These are phyloP conservation scores for Anableps anableps DNA, from an alignment of 2,797 vertebrate species.

Conservation along the genomic window DNA sequence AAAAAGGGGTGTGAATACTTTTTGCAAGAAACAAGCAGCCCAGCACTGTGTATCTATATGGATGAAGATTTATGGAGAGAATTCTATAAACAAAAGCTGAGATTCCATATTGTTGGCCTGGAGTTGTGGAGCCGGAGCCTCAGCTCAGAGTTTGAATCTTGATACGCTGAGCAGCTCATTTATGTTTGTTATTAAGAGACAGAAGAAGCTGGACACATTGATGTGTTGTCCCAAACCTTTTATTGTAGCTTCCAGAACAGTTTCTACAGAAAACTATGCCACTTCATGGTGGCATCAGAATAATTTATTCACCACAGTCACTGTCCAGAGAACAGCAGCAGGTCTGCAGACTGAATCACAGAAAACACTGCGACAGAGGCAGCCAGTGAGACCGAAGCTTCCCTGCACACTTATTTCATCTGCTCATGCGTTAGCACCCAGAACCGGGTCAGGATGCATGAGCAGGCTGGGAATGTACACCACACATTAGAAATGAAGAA, in stretches of 20 bases:
- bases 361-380: slow-evolving; percentile 15
- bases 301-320: slow-evolving; percentile 40
- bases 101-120: background rate
- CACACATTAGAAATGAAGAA: background rate
- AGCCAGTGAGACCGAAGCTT: background rate
- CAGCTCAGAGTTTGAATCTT: background rate
- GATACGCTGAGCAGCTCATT: background rate
- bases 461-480: background rate
- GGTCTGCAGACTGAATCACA: slow-evolving; percentile 1
- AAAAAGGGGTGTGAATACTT: too few relatives aligned
- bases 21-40: too few relatives aligned
- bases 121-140: background rate
- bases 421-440: background rate
- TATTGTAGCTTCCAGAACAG: slow-evolving; percentile 78
- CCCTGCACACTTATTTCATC: background rate
- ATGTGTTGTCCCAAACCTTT: slow-evolving; percentile 78
- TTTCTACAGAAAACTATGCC: slow-evolving; percentile 68
- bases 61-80: too few relatives aligned
- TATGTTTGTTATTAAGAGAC: background rate
- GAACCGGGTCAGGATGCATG: background rate
- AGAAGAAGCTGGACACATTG: background rate
- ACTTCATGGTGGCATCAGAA: slow-evolving; percentile 43
- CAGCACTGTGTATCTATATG: too few relatives aligned
- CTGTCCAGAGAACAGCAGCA: slow-evolving; percentile 46
- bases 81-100: too few relatives aligned